phyloP scores from a whole-genome alignment of 1,140 invertebrate species.

The Palaemon carinicauda region DNA sequence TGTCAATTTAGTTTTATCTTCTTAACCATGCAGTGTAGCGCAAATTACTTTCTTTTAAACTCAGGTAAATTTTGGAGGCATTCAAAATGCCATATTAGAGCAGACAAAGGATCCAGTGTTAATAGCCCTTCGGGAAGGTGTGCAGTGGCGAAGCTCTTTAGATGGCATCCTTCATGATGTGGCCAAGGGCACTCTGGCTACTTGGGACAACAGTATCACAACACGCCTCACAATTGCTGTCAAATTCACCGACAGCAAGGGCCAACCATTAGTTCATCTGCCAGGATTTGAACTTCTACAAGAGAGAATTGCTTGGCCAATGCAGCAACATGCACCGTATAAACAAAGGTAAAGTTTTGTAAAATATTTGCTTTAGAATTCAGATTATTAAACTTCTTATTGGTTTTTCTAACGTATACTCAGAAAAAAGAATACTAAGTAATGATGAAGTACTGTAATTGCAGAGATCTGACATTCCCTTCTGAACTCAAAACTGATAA shows the following conservation, averaged over 20 bases:
- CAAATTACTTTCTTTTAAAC: not conserved
- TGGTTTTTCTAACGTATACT: too few relatives aligned
- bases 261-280: slow-evolving; percentile 45
- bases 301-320: slow-evolving; percentile 56
- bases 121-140: slow-evolving; percentile 43
- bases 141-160: slow-evolving; percentile 48
- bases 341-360: slow-evolving; percentile 31
- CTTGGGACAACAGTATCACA: slow-evolving; percentile 58
- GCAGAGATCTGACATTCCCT: too few relatives aligned
- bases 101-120: slow-evolving; percentile 43
- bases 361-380: not conserved
- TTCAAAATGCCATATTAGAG: slow-evolving; percentile 50
- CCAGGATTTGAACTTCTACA: slow-evolving; percentile 52
- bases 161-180: slow-evolving; percentile 52
- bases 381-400: not conserved
- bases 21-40: too few relatives aligned
- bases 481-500: not conserved
- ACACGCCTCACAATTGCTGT: slow-evolving; percentile 44
- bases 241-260: slow-evolving; percentile 31
- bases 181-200: slow-evolving; percentile 39
- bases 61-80: slow-evolving; percentile 52
- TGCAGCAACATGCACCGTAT: slow-evolving; percentile 46
- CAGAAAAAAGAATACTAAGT: too few relatives aligned
- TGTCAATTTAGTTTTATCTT: too few relatives aligned
- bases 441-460: too few relatives aligned